A percentile compares a stretch with the other conserved stretches of the same genome.
phyloP scores from a whole-genome alignment of 2,888 invertebrate genomes.

The Lordiphosa andalusiaca region DNA sequence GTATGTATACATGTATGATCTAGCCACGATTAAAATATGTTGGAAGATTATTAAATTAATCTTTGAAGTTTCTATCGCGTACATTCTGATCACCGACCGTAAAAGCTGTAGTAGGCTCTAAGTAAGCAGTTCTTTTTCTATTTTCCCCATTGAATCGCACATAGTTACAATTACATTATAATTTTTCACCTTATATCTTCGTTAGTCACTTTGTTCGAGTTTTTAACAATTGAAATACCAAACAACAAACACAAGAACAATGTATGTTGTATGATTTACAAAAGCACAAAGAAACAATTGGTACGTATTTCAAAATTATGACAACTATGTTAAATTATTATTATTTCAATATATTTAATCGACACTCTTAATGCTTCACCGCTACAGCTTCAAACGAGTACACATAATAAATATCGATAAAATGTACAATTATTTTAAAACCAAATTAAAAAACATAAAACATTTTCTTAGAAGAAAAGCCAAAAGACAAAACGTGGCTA shows the following conservation, averaged over 20 bases:
- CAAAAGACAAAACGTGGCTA: constrained; percentile 67
- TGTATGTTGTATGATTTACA: constrained; percentile 41
- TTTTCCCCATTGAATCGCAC: no score
- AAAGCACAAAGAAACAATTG: constrained; percentile 73
- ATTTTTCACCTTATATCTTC: no score
- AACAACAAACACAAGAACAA: constrained; percentile 28
- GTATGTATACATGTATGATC: no score
- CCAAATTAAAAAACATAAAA: constrained; percentile 34
- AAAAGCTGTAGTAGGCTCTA: no score
- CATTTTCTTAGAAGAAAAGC: constrained; percentile 67
- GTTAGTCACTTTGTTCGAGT: not conserved
- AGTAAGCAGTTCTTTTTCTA: no score
- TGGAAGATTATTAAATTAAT: no score
- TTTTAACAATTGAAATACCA: constrained; percentile 28
- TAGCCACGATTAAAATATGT: no score
- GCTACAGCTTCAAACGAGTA: constrained; percentile 10
- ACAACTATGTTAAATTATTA: constrained; percentile 50
- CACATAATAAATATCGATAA: constrained; percentile 7
- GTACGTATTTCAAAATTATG: constrained; percentile 78
- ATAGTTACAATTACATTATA: no score
- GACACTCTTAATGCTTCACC: constrained; percentile 6
- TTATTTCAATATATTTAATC: constrained; percentile 37
- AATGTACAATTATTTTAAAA: constrained; percentile 24
- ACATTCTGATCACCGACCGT: no score
- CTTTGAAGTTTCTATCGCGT: no score